Conservation (phyloP, 2,113 vertebrate genomes). For the Phoxinus phoxinus region DNA sequence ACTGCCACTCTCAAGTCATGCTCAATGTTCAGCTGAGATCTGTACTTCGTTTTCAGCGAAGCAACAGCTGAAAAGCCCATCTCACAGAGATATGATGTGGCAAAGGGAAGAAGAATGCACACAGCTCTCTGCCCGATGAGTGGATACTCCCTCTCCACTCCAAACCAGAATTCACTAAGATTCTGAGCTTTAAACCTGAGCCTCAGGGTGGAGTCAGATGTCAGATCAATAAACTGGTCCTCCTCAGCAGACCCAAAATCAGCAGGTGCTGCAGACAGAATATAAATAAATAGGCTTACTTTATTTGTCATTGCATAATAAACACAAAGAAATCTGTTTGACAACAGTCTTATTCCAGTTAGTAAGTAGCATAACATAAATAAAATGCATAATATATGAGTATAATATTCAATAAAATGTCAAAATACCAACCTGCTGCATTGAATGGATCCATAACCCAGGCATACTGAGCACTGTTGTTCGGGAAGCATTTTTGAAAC, state of each 20-base stretch:
- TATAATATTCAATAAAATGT: too few species aligned
- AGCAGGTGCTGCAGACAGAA: neutral
- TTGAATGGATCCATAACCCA: too few species aligned
- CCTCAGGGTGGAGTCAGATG: neutral
- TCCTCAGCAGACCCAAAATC: neutral
- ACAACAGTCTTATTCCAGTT: too few species aligned
- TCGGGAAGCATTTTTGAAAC: too few species aligned
- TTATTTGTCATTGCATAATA: too few species aligned
- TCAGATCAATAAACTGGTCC: neutral
- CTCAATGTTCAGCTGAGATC: neutral
- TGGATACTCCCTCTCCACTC: conserved; percentile 39
- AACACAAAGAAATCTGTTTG: too few species aligned
- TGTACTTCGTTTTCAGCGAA: neutral
- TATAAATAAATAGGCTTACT: too few species aligned
- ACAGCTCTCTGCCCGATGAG: conserved; percentile 1
- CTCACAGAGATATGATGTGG: conserved; percentile 14
- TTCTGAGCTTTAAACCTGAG: neutral
- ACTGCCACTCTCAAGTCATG: too few species aligned
- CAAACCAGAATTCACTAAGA: conserved; percentile 34
- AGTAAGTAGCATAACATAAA: too few species aligned
- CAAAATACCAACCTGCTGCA: neutral
- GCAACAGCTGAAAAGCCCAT: conserved; percentile 4
- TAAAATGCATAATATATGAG: too few species aligned
- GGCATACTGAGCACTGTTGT: too few species aligned
- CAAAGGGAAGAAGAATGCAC: conserved; percentile 22